Percentiles rank a stretch among this genome's conserved stretches.
Conservation (phyloP, 2,797 vertebrate species). For the Malurus leucopterus region DNA sequence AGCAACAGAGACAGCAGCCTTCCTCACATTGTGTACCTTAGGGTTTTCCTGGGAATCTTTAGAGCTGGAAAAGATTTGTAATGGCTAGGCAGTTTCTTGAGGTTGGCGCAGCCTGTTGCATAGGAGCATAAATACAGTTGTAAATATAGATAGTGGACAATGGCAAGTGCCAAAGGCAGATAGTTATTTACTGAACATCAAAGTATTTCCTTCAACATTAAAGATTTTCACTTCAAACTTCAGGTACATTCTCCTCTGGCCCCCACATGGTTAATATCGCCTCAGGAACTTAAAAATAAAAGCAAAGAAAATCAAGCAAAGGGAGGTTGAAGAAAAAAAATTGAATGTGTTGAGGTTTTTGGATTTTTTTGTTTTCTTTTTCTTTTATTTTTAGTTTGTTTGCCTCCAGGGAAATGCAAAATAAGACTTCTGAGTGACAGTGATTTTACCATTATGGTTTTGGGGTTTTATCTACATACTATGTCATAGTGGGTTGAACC, state of each 20-base stretch:
- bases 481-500: not conserved
- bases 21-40: not conserved
- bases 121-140: not conserved
- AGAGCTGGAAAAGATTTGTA: not conserved
- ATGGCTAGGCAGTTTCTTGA: not conserved
- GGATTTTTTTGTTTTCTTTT: fast-evolving
- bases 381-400: not conserved
- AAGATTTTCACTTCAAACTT: not conserved
- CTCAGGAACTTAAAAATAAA: not conserved
- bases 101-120: not conserved
- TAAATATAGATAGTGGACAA: not conserved
- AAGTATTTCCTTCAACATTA: not conserved
- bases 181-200: not conserved
- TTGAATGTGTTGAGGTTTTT: fast-evolving
- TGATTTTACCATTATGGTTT: not conserved
- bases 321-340: not conserved
- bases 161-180: not conserved
- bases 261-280: not conserved
- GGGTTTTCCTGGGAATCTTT: not conserved
- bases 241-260: not conserved
- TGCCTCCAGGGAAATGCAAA: not conserved
- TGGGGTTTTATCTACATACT: not conserved
- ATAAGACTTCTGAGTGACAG: not conserved
- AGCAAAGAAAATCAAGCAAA: not conserved
- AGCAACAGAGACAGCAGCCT: not conserved